phyloP scores from a whole-genome alignment of 2,797 vertebrate genomes.

The Salarias fasciatus region DNA sequence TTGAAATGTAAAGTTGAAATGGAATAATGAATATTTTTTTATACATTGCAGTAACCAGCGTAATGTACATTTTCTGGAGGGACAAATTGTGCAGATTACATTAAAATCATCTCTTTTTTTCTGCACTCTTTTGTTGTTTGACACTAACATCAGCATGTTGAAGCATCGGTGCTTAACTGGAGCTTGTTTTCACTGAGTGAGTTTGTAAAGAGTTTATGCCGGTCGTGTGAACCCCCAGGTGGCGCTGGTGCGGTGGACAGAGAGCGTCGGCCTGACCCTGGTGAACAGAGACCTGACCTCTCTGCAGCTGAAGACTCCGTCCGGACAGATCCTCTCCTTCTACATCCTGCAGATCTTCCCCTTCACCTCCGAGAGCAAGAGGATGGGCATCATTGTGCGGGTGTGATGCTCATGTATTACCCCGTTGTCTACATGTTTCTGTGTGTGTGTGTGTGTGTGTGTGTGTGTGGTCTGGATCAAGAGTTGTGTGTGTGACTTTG shows the following conservation, averaged over 20 bases:
- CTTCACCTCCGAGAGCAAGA: slow-evolving; percentile 97
- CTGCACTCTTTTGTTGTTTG: no score
- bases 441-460: slow-evolving; percentile 3
- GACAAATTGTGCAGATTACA: no score
- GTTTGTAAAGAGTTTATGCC: slow-evolving; percentile 1
- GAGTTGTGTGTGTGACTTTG: background rate
- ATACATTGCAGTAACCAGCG: no score
- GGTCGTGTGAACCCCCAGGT: slow-evolving; percentile 78
- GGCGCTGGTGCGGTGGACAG: slow-evolving; percentile 95
- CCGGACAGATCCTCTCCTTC: slow-evolving; percentile 93
- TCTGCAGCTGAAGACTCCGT: slow-evolving; percentile 93
- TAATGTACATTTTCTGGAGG: no score
- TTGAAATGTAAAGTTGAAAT: no score
- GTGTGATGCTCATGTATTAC: slow-evolving; percentile 69
- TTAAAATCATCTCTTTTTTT: no score
- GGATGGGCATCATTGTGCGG: slow-evolving; percentile 97
- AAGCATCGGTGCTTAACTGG: no score
- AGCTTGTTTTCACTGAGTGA: no score
- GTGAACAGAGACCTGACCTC: slow-evolving; percentile 93
- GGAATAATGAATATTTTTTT: no score
- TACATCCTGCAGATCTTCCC: slow-evolving; percentile 96
- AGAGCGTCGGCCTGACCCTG: slow-evolving; percentile 95
- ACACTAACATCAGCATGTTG: no score
- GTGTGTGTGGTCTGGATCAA: background rate
- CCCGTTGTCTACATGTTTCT: no score